phyloP scores from a whole-genome alignment of 2,113 vertebrate species.

The Xiphophorus hellerii region DNA sequence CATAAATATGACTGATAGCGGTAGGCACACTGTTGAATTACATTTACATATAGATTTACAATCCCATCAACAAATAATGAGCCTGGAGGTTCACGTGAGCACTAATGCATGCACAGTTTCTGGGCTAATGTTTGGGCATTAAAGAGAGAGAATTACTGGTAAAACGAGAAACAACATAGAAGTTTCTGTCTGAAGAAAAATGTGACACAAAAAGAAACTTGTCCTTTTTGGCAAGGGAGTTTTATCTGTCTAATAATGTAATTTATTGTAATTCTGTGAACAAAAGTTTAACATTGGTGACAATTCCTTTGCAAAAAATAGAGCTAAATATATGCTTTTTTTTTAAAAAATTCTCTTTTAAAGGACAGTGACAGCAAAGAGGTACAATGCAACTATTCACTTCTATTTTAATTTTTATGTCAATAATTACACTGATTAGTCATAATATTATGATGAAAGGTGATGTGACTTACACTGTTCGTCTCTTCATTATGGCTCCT shows the following conservation, averaged over 20 bases:
- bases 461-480: too few relatives aligned
- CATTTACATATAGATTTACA: conserved; percentile 81
- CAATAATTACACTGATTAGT: too few relatives aligned
- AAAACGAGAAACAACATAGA: conserved; percentile 23
- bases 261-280: conserved; percentile 3
- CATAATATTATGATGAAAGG: too few relatives aligned
- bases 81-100: conserved; percentile 55
- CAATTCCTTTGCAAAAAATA: conserved; percentile 2
- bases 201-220: conserved; percentile 21
- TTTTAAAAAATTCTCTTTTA: not conserved
- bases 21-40: conserved; percentile 69
- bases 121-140: conserved; percentile 57
- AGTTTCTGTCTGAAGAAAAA: conserved; percentile 49
- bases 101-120: conserved; percentile 44
- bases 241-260: conserved; percentile 36
- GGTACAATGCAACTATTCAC: not conserved
- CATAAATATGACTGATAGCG: conserved; percentile 75
- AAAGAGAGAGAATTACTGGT: conserved; percentile 45
- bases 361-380: not conserved
- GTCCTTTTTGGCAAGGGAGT: conserved; percentile 35
- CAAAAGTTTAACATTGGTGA: conserved; percentile 3
- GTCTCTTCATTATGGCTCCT: too few relatives aligned
- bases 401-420: too few relatives aligned
- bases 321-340: not conserved
- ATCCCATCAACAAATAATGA: conserved; percentile 74